Evolutionary conservation across 2,888 invertebrate species (phyloP), one percentile per base, ranked within the genome.

Genomic region (Oscheius sp.): DNA sequence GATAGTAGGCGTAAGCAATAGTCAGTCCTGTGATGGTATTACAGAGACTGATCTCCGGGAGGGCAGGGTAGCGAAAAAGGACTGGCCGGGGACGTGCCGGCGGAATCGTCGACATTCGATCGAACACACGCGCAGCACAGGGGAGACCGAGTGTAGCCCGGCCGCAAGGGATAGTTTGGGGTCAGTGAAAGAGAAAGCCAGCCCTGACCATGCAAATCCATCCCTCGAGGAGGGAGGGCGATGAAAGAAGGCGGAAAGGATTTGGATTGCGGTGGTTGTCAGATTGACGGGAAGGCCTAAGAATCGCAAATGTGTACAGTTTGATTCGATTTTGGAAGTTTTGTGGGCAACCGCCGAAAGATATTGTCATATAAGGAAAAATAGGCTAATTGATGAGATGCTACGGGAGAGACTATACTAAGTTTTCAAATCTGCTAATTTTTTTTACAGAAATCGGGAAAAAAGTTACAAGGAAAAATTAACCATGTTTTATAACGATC

Each of bases 1-100:
- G 76, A 48, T 74, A 82, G 76, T 80, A 82, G 10, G 82, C 82
- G 75, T 87, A 89, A 5, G 73, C 71, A 60, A 89, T 73, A 4
- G 84, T 80, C 7, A 51, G 7, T 35, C 84, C 42, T 1, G 82
- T 79, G 5, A 88, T 79, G 0, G 76, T 70, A 76, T 76, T 87
- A 60, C 87, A 89, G 59, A 86, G 13, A 48, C 76, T 78, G 57
- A 87, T 81, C 74, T 89, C 81, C 35, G 86, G 86, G 1, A 89
- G 74, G 10, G 84, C 76, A 10, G 89, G 89, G 77, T 89, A 89
- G 32, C 53, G 53, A 37, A 68, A 68, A 9, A 68, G 68, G 33
- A 53, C 32, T 5, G 68, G 68, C 35, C 68, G 53, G 37, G 35
- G 33, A 63, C 50, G 47, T 21, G 63, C n/a, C 21, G 58, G 29